Base-by-base conservation (phyloP, 2,797 vertebrate genomes). In the Hemitrygon akajei region DNA sequence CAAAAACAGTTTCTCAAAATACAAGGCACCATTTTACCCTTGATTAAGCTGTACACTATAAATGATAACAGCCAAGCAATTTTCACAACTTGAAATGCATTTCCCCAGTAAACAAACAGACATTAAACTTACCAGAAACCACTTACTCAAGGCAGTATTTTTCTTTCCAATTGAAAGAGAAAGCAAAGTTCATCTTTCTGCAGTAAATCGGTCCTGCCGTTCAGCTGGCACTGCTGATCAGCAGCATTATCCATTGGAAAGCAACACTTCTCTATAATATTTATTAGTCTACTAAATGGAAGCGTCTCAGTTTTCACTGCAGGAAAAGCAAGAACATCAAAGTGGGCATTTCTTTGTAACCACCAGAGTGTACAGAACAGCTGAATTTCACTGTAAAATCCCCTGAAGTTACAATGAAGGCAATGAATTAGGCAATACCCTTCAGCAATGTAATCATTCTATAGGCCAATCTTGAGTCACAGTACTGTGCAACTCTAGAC, bases 391-490 rank as follows among this genome's bases (percentile, higher is more conserved):
- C 71, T 25, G 94, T 94, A 91, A 94, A 91, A 93, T 94, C 94
- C 95, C 94, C 95, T 94, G 94, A 94, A 94, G 95, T 84, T 95
- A 94, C 93, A 91, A 94, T 75, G 95, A 95, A 94, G 93, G 95
- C 95, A 95, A 94, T 40, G 0, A 93, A 69, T 94, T 94, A 94
- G 95, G 95, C 95, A 95, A 94, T 94, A 95, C 77, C 95, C 95
- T 95, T 94, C 94, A 94, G 95, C 95, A 95, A 94, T 81, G 94
- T 93, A 95, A 95, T 94, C 96, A 95, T 91, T 75, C 10, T 96
- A 95, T 96, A 95, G 94, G 94, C 94, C 94, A 66, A 95, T 96
- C 95, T 95, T 95, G 96, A 96, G 96, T 96, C 96, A 97, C 94
- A 66, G 95, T 63, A 77, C 82, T 95, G 95, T 95, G 94, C 94